Evolutionary conservation across 2,797 vertebrate genomes (phyloP).

Genomic region (Mus caroli): DNA sequence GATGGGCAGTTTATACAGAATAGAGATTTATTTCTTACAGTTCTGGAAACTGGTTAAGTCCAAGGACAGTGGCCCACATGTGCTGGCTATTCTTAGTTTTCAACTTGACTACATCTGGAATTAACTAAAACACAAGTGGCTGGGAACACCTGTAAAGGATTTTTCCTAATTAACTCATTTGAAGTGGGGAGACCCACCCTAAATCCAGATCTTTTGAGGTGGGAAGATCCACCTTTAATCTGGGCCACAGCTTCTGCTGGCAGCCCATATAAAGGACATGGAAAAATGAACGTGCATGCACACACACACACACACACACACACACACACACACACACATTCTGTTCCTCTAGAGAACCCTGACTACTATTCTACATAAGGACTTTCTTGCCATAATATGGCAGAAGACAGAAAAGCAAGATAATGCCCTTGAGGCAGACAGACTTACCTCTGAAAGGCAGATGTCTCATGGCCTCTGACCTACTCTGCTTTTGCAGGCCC

Average conservation of each 20-base stretch:
- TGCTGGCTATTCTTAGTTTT: background rate
- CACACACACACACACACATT: background rate
- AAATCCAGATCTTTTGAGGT: background rate
- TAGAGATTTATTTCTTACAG: background rate
- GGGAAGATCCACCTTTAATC: background rate
- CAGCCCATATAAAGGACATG: background rate
- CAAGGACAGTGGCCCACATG: background rate
- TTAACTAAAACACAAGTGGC: background rate
- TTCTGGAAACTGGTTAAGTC: background rate
- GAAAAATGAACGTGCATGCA: background rate
- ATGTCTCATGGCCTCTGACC: background rate
- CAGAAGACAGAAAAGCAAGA: background rate
- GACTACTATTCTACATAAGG: background rate
- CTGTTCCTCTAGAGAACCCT: background rate
- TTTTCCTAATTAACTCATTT: conserved; percentile 1
- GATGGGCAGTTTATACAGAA: background rate
- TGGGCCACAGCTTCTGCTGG: background rate
- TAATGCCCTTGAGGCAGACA: background rate
- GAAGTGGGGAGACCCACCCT: background rate
- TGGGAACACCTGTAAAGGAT: background rate
- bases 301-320: no score
- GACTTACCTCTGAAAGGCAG: background rate
- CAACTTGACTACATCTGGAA: background rate
- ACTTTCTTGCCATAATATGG: background rate
- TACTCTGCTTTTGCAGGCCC: background rate